A percentile compares a stretch with the other conserved stretches of the same genome.
These are phyloP conservation scores for Brachynemurus nebulosus DNA, from an alignment of 2,888 invertebrate species.

Conservation along the genomic window DNA sequence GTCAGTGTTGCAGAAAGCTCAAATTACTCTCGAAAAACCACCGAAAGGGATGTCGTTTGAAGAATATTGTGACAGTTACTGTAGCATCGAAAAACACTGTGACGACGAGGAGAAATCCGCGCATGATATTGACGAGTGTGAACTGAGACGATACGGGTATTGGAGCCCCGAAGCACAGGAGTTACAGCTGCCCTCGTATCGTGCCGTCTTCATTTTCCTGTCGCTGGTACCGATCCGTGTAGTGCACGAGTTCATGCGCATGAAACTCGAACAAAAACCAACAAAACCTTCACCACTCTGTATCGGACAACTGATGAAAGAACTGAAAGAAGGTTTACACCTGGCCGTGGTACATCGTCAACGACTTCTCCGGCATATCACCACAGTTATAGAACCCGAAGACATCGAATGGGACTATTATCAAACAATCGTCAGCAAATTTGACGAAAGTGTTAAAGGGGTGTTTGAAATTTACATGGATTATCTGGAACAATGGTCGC, in stretches of 20 bases:
- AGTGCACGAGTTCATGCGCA: constrained; percentile 79
- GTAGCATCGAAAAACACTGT: background rate
- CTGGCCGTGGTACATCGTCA: constrained; percentile 71
- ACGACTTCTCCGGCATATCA: constrained; percentile 59
- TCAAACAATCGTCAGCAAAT: constrained; percentile 48
- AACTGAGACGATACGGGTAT: constrained; percentile 51
- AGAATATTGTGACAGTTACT: background rate
- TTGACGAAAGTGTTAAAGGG: constrained; percentile 61
- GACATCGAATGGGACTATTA: constrained; percentile 35
- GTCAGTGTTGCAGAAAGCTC: constrained; percentile 53
- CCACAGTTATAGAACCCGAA: too few relatives aligned
- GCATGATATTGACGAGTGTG: constrained; percentile 31
- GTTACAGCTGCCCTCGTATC: constrained; percentile 75
- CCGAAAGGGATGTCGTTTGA: constrained; percentile 21
- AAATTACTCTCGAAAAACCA: constrained; percentile 51
- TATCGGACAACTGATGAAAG: constrained; percentile 75
- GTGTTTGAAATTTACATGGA: constrained; percentile 74
- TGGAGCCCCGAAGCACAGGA: constrained; percentile 63
- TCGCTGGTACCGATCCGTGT: constrained; percentile 77
- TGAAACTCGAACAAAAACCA: constrained; percentile 72
- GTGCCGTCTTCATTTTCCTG: constrained; percentile 72
- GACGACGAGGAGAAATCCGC: background rate
- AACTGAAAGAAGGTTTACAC: constrained; percentile 78
- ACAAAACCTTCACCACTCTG: constrained; percentile 74
- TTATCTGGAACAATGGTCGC: constrained; percentile 73